Percentiles rank a stretch among this genome's conserved stretches.
Conservation (phyloP, 1,140 invertebrate genomes). For the Cotesia chilonis region DNA sequence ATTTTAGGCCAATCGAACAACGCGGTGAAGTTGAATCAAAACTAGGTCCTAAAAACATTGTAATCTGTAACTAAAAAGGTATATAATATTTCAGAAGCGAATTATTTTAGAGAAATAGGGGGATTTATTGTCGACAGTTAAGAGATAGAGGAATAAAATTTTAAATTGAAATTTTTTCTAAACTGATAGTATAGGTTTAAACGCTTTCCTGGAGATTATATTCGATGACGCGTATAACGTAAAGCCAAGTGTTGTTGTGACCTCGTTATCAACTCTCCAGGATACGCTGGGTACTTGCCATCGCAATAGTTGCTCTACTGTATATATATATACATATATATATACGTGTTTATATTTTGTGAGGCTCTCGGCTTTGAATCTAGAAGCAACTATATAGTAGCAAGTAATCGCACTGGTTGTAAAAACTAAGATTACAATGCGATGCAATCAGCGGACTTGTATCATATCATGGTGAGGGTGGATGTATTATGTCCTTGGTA, state of each 20-base stretch:
- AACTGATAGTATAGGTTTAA: background rate
- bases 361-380: too few relatives aligned
- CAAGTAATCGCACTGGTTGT: constrained; percentile 30
- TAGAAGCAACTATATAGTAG: too few relatives aligned
- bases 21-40: too few relatives aligned
- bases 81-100: too few relatives aligned
- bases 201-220: constrained; percentile 42
- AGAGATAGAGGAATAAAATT: too few relatives aligned
- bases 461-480: background rate
- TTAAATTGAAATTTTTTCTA: background rate
- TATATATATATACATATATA: background rate
- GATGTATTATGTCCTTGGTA: background rate
- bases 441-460: constrained; percentile 40
- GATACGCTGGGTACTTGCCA: background rate
- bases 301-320: background rate
- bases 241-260: constrained; percentile 35
- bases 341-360: too few relatives aligned
- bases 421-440: constrained; percentile 46
- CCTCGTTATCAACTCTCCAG: constrained; percentile 42
- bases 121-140: too few relatives aligned
- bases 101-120: too few relatives aligned
- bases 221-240: constrained; percentile 46
- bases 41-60: too few relatives aligned
- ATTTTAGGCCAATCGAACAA: background rate
- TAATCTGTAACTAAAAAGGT: too few relatives aligned